phyloP scores from a whole-genome alignment of 2,888 invertebrate species.

The Caenorhabditis sp. region DNA sequence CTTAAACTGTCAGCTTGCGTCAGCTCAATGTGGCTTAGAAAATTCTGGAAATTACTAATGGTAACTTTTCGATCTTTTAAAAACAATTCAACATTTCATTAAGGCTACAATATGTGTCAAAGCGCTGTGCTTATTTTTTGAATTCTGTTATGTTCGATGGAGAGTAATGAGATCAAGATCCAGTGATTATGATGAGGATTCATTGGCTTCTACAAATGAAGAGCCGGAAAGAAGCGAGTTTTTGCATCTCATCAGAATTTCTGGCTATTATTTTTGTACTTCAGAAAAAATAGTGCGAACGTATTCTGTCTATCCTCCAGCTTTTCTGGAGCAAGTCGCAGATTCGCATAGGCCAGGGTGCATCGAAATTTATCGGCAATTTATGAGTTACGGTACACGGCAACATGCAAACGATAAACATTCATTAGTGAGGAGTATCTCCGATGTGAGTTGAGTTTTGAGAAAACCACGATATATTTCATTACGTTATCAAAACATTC shows the following conservation, averaged over 20 bases:
- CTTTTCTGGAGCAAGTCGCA: no score
- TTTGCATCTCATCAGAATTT: no score
- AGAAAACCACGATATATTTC: no score
- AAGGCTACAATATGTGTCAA: conserved; percentile 7
- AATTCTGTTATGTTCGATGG: conserved; percentile 17
- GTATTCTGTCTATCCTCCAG: conserved; percentile 12
- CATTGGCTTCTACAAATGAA: conserved; percentile 2
- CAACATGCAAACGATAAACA: no score
- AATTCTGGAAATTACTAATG: no score
- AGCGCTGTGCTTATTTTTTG: background rate
- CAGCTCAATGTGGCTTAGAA: no score
- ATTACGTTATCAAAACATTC: no score
- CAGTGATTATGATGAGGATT: conserved; percentile 6
- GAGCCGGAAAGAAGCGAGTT: conserved; percentile 5
- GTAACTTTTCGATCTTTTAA: background rate
- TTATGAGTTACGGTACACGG: conserved; percentile 38
- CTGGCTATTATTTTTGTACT: no score
- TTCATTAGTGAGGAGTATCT: no score
- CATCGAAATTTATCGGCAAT: conserved; percentile 18
- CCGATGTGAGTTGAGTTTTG: no score
- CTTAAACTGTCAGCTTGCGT: no score
- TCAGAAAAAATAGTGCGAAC: conserved; percentile 18
- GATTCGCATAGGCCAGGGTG: conserved; percentile 20
- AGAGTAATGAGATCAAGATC: conserved; percentile 17
- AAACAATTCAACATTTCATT: background rate